These are phyloP conservation scores for Drosophila oshimai DNA, from an alignment of 1,140 invertebrate species.

Conservation along the genomic window DNA sequence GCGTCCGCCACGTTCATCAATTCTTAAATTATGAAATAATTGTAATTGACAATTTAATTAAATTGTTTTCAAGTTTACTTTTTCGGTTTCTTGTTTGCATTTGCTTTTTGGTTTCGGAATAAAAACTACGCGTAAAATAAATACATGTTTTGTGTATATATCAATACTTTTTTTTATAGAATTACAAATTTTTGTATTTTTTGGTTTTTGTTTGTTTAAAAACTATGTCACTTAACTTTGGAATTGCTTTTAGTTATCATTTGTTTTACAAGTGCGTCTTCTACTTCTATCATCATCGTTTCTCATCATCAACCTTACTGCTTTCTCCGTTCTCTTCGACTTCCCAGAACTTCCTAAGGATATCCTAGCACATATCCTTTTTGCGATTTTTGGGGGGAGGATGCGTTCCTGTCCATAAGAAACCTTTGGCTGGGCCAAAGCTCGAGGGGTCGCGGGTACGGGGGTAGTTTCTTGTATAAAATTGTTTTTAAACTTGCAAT, in stretches of 20 bases:
- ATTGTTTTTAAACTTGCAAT: conserved; percentile 63
- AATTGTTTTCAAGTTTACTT: conserved; percentile 61
- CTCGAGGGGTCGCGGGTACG: conserved; percentile 7
- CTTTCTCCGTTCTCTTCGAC: background rate
- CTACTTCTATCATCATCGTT: conserved; percentile 23
- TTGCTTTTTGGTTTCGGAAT: conserved; percentile 35
- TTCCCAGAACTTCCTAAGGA: background rate
- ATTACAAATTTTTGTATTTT: conserved; percentile 55
- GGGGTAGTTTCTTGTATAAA: conserved; percentile 61
- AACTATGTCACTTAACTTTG: conserved; percentile 80
- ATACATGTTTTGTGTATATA: conserved; percentile 73
- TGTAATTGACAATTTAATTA: conserved; percentile 80
- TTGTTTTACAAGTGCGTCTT: conserved; percentile 78
- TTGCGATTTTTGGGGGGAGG: conserved; percentile 8
- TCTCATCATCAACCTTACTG: conserved; percentile 1
- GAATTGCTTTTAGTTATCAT: conserved; percentile 80
- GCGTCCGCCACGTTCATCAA: conserved; percentile 52
- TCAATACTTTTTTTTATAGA: conserved; percentile 72
- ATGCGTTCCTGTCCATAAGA: conserved; percentile 10
- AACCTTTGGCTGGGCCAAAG: conserved; percentile 63
- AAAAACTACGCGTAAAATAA: conserved; percentile 75
- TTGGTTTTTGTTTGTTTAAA: conserved; percentile 46
- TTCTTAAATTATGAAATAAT: conserved; percentile 80
- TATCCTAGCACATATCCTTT: background rate
- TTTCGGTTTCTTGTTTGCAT: conserved; percentile 21